phyloP scores from a whole-genome alignment of 1,140 invertebrate species.

The Lasaia peninsularis region DNA sequence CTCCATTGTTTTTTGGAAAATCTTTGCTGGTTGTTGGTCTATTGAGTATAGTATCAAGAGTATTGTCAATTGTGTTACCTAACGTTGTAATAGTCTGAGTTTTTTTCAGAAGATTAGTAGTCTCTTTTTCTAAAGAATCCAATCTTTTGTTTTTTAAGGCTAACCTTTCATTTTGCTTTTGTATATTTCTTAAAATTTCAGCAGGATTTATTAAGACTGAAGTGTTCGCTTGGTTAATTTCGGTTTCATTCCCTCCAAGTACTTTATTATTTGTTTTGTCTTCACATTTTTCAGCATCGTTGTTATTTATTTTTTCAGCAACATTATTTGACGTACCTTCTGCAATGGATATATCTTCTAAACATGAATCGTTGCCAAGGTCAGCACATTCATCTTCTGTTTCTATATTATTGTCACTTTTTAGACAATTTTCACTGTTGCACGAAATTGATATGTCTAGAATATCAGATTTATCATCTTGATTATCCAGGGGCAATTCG shows the following conservation, averaged over 20 bases:
- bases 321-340: neutral
- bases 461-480: constrained; percentile 45
- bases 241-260: neutral
- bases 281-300: constrained; percentile 17
- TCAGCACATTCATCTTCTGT: constrained; percentile 55
- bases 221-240: neutral
- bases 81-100: constrained; percentile 1
- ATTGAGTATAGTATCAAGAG: constrained; percentile 1
- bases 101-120: constrained; percentile 18
- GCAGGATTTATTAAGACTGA: neutral
- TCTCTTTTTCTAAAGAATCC: constrained; percentile 22
- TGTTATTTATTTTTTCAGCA: neutral
- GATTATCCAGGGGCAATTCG: constrained; percentile 61
- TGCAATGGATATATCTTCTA: constrained; percentile 28
- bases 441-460: constrained; percentile 45
- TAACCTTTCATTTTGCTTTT: constrained; percentile 25
- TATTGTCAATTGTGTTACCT: neutral
- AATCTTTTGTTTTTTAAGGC: constrained; percentile 24
- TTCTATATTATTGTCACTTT: constrained; percentile 47
- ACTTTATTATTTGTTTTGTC: neutral
- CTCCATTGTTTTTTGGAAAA: neutral
- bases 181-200: neutral
- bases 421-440: constrained; percentile 44
- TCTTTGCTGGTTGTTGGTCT: neutral
- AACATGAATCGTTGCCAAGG: constrained; percentile 44